Percentiles rank a stretch among this genome's conserved stretches.
Conservation (phyloP, 2,888 invertebrate species). For the Epinotia brunnichana region DNA sequence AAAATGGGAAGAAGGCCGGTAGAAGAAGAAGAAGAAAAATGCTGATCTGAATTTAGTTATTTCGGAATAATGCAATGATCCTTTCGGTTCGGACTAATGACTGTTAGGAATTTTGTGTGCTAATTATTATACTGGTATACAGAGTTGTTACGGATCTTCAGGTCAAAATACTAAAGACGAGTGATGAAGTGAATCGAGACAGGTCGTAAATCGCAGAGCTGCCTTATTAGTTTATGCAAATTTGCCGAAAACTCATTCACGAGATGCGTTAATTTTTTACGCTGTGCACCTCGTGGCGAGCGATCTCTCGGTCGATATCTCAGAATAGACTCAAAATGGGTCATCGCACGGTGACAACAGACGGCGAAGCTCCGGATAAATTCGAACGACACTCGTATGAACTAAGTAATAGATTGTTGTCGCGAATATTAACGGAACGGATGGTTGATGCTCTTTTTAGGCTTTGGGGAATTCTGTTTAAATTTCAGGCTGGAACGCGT, state of each 20-base stretch:
- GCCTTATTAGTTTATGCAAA: neutral
- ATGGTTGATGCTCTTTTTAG: constrained; percentile 13
- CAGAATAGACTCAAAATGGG: constrained; percentile 44
- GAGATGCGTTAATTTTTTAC: constrained; percentile 21
- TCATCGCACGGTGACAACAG: constrained; percentile 43
- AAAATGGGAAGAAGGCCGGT: too few species aligned
- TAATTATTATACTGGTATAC: too few species aligned
- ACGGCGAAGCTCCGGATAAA: constrained; percentile 36
- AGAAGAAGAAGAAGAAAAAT: too few species aligned
- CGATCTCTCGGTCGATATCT: constrained; percentile 42
- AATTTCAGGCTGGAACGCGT: neutral
- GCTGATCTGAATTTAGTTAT: too few species aligned
- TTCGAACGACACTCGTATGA: constrained; percentile 25
- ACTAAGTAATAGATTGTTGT: constrained; percentile 38
- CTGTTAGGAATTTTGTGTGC: too few species aligned
- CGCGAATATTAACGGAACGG: constrained; percentile 17
- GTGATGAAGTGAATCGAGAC: too few species aligned
- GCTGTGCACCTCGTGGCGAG: constrained; percentile 33
- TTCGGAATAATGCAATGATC: too few species aligned
- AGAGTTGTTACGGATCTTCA: too few species aligned
- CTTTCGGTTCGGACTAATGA: too few species aligned
- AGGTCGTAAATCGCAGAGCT: neutral
- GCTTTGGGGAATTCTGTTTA: neutral
- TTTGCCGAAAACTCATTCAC: constrained; percentile 3
- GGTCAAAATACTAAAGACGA: too few species aligned